Evolutionary conservation across 1,140 invertebrate genomes (phyloP).

Genomic region (Saccostrea echinata): DNA sequence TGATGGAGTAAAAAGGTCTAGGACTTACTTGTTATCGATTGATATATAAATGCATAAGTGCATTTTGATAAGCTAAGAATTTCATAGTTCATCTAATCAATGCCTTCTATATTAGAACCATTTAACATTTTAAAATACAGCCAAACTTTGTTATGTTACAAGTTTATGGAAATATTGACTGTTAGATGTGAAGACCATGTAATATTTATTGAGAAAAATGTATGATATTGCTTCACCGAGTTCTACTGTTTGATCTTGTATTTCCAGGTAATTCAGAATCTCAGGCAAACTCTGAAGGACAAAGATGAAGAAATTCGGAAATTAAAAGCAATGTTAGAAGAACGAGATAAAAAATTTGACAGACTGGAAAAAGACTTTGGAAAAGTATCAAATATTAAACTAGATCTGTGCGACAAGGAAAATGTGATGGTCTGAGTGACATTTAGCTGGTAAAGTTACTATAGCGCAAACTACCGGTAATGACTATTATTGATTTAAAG

Average conservation of each 20-base stretch:
- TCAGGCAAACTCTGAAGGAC: conserved; percentile 59
- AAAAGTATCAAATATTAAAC: conserved; percentile 29
- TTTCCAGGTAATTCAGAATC: conserved; percentile 58
- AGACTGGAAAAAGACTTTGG: conserved; percentile 44
- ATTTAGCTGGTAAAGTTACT: neutral
- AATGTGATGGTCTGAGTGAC: neutral
- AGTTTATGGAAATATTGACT: too few relatives aligned
- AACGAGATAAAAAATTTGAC: conserved; percentile 58
- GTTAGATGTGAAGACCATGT: too few relatives aligned
- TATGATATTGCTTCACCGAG: too few relatives aligned
- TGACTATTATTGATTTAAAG: neutral
- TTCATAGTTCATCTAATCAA: too few relatives aligned
- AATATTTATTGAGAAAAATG: too few relatives aligned
- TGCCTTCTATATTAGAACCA: too few relatives aligned
- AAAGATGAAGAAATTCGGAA: conserved; percentile 61
- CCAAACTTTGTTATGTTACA: too few relatives aligned
- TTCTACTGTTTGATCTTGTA: neutral
- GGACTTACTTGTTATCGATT: too few relatives aligned
- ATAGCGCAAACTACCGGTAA: neutral
- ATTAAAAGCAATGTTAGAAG: conserved; percentile 51
- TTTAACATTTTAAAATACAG: too few relatives aligned
- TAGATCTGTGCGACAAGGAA: neutral
- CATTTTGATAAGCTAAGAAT: too few relatives aligned
- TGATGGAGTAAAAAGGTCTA: too few relatives aligned
- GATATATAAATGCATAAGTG: too few relatives aligned